phyloP scores from a whole-genome alignment of 2,113 vertebrate genomes.

The Poeciliopsis occidentalis region DNA sequence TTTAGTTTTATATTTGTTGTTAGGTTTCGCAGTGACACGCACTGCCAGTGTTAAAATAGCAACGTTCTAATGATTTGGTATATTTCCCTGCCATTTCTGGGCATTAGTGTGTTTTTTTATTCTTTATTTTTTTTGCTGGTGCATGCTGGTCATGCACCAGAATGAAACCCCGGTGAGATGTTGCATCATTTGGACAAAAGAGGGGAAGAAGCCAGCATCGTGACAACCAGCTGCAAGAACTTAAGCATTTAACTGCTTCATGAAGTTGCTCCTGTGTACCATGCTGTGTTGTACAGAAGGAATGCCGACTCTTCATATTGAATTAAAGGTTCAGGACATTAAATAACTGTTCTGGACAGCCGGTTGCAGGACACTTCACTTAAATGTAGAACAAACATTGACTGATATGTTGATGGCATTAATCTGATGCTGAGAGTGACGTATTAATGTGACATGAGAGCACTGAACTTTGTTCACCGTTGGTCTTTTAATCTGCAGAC shows the following conservation, averaged over 20 bases:
- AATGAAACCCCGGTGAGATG: neutral
- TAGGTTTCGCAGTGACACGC: too few species aligned
- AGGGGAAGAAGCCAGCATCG: neutral
- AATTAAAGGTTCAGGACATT: constrained; percentile 42
- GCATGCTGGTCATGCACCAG: neutral
- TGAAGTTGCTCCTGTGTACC: constrained; percentile 63
- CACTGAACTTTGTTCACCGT: constrained; percentile 71
- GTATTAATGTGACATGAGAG: constrained; percentile 7
- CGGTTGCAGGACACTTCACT: neutral
- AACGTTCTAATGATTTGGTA: too few species aligned
- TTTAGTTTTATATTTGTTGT: too few species aligned
- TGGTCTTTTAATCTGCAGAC: constrained; percentile 56
- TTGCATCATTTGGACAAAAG: neutral
- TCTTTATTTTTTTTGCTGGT: neutral
- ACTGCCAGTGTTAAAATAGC: too few species aligned
- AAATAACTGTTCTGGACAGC: neutral
- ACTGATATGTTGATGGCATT: neutral
- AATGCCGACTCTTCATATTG: constrained; percentile 58
- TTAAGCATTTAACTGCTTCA: constrained; percentile 56
- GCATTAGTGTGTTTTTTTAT: neutral
- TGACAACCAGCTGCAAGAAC: constrained; percentile 39
- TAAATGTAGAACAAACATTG: neutral
- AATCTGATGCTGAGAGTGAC: neutral
- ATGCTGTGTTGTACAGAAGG: neutral
- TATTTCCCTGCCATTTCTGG: neutral